Evolutionary conservation across 1,140 invertebrate genomes (phyloP), one percentile per base, ranked within the genome.

Genomic region (Bactericera cockerelli): DNA sequence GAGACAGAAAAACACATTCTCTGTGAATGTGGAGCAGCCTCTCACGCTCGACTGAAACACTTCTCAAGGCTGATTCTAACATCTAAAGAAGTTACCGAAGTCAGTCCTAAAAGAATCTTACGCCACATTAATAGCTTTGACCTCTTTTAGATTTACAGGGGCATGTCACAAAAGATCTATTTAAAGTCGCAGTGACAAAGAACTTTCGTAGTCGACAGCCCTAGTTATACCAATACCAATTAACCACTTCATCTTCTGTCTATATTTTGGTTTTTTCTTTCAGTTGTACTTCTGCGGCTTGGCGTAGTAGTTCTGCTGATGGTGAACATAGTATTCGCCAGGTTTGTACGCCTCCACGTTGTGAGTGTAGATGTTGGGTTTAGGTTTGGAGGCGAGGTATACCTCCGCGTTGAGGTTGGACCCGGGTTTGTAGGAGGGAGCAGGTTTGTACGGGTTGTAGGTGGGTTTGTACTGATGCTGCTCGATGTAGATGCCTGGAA

Each of bases 391-490:
- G 4, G 42, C 6, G 8, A 49, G 22, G 42, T 49, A 49, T 10
- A n/a, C n/a, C 19, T 49, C 42, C 19, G 42, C 42, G 22, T 49
- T 49, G 4, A 49, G 22, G 22, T 49, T 49, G 22, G n/a, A 19
- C 22, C 19, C 8, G 4, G 42, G 42, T n/a, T 49, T 49, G 22
- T 6, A 49, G 4, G 42, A 6, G 6, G 8, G 8, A 19, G 42
- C 8, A 6, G 42, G 42, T n/a, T 22, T 49, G 42, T 49, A 49
- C 22, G 42, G 42, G 22, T 49, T 49, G 42, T 49, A 49, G n/a
- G 42, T 49, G 4, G 42, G 42, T 49, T 49, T 49, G 42, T 49
- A 49, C 42, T 49, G 42, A n/a, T 49, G 42, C 42, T 49, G 42
- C 22, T 49, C 42, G 22, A 49, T 49, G 42, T 49, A 49, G n/a